Evolutionary conservation across 2,113 vertebrate species (phyloP).

Genomic region (Urocitellus parryii): DNA sequence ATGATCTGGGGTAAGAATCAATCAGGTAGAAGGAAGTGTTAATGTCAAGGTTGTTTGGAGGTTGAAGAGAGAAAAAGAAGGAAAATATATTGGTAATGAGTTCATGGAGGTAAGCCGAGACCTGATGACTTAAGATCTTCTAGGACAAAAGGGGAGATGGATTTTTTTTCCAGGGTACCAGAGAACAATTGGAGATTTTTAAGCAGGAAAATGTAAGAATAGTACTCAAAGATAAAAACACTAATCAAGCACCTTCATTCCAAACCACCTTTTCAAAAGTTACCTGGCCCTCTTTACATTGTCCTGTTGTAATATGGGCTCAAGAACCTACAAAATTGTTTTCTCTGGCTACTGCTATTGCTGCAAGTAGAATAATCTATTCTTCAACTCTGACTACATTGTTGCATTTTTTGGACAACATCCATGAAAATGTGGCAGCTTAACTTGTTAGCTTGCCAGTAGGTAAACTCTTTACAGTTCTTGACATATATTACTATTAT

Average conservation of each 20-base stretch:
- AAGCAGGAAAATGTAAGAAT: background rate
- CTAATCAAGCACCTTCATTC: background rate
- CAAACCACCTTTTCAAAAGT: background rate
- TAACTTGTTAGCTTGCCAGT: background rate
- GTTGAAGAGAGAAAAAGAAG: background rate
- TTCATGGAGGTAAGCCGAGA: background rate
- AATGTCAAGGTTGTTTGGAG: background rate
- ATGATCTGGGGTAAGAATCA: background rate
- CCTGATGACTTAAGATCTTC: background rate
- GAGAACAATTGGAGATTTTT: background rate
- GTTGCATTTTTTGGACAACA: background rate
- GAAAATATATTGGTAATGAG: background rate
- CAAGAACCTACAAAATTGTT: background rate
- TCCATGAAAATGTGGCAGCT: background rate
- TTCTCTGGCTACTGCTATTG: background rate
- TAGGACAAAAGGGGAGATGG: background rate
- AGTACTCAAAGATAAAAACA: background rate
- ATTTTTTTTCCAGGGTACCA: background rate
- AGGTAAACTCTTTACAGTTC: conserved; percentile 8
- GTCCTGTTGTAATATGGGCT: background rate
- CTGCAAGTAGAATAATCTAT: background rate
- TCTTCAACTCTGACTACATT: background rate
- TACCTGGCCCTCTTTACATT: background rate
- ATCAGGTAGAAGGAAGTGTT: background rate
- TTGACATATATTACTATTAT: background rate